Evolutionary conservation across 2,888 invertebrate genomes (phyloP), one percentile per base, ranked within the genome.

Genomic region (Stenolophus ochropezus): DNA sequence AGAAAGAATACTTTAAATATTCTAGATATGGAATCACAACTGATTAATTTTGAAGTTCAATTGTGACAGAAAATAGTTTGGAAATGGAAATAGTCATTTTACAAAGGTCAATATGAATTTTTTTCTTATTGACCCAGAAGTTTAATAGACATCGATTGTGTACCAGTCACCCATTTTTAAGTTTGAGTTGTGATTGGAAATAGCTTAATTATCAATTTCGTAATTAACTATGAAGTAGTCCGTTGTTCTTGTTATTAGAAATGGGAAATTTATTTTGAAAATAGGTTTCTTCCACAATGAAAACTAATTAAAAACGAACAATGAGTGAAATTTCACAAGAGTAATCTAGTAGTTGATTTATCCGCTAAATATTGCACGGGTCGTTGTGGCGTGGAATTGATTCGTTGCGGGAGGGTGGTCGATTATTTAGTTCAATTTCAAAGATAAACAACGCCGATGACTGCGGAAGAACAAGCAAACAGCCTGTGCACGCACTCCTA

Each of bases 351-450:
- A 65, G 65, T 65, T 25, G 8, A 65, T 65, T 65, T 65, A 33
- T 27, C 65, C 33, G 27, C 25, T 65, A 33, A 65, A 65, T 65
- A 65, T 65, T 65, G 65, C 23, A 25, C 6, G 16, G 65, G 4
- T 4, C 2, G 8, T 14, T 21, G 14, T 23, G 14, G 14, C 2
- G 6, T 27, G 11, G 27, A 65, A 65, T 65, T 65, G 65, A 65
- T 65, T 65, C 65, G 27, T 65, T 65, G 65, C 16, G 69, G 33
- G 14, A 23, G 73, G n/a, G 49, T 73, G 73, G 42, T 23, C 49
- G 73, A 73, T 73, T 73, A 73, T 73, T 73, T 73, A 73, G 73
- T 73, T 51, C 73, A 73, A 73, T 73, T 73, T 73, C 73, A 73
- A 73, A 73, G 73, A 73, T 73, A 49, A 73, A 73, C 73, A 73